Conservation (phyloP, 2,888 invertebrate genomes). For the Corythucha ciliata region DNA sequence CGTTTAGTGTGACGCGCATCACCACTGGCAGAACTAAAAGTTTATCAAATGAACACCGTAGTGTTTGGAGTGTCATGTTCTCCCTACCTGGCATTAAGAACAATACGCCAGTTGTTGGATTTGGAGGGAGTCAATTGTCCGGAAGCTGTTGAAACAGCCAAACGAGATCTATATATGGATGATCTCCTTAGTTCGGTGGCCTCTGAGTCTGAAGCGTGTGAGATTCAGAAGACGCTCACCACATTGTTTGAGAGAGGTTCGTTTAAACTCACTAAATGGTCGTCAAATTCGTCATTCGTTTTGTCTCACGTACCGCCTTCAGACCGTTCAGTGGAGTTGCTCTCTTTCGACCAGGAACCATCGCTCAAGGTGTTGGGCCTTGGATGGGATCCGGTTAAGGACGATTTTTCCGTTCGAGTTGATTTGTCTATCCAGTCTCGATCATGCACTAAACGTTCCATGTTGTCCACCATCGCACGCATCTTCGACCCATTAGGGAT, state of each 20-base stretch:
- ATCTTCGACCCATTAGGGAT: slow-evolving; percentile 15
- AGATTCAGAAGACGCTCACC: slow-evolving; percentile 5
- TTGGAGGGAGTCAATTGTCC: not conserved
- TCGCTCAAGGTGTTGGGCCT: not conserved
- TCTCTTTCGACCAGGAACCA: not conserved
- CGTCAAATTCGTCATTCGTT: not conserved
- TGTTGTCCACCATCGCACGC: slow-evolving; percentile 2
- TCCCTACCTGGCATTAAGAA: slow-evolving; percentile 9
- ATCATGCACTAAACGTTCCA: slow-evolving; percentile 2
- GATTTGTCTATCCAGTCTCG: too few species aligned
- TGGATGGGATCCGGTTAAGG: not conserved
- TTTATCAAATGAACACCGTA: not conserved
- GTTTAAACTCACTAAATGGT: slow-evolving; percentile 22
- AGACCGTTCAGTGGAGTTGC: too few species aligned
- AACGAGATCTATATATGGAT: slow-evolving; percentile 10
- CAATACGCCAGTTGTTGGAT: not conserved
- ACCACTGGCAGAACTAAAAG: not conserved
- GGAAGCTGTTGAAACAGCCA: not conserved
- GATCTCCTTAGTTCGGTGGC: slow-evolving; percentile 14
- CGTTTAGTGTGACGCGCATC: not conserved
- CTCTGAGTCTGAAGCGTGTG: slow-evolving; percentile 3
- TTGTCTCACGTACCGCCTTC: not conserved
- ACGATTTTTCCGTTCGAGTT: not conserved
- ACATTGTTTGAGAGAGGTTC: slow-evolving; percentile 9
- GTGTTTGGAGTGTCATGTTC: slow-evolving; percentile 2